phyloP scores from a whole-genome alignment of 2,888 invertebrate genomes.

The Cactoblastis cactorum region DNA sequence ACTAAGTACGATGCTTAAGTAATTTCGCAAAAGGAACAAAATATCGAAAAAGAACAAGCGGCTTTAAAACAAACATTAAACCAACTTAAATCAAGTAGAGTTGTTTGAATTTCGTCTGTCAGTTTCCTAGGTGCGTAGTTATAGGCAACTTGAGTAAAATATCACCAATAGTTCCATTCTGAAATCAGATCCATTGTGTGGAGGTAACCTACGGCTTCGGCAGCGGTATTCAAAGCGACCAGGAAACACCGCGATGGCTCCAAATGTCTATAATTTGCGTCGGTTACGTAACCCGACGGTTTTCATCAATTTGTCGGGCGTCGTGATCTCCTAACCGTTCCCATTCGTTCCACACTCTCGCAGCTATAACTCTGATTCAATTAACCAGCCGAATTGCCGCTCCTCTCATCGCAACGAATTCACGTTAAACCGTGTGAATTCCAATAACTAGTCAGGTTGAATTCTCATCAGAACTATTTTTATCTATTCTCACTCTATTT shows the following conservation, averaged over 20 bases:
- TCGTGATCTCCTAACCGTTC: constrained; percentile 4
- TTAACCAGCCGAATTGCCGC: neutral
- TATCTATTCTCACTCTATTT: neutral
- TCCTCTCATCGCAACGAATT: constrained; percentile 1
- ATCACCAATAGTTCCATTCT: neutral
- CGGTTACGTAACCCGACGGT: constrained; percentile 5
- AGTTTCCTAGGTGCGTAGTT: neutral
- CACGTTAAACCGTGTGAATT: neutral
- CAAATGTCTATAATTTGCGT: constrained; percentile 6
- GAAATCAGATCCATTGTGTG: neutral
- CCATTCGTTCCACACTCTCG: constrained; percentile 8
- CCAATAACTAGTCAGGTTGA: neutral
- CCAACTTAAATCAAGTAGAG: too few relatives aligned
- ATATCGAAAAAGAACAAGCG: too few relatives aligned
- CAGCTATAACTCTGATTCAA: constrained; percentile 1
- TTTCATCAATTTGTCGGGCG: neutral
- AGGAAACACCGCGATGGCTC: neutral
- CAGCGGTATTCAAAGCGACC: neutral
- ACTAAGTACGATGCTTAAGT: neutral
- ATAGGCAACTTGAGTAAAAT: too few relatives aligned
- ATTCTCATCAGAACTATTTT: neutral
- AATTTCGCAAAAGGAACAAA: too few relatives aligned
- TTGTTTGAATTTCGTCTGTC: neutral
- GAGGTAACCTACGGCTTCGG: neutral
- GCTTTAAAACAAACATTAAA: too few relatives aligned